Evolutionary conservation across 1,140 invertebrate species (phyloP), one percentile per base, ranked within the genome.

Genomic region (Drosophila littoralis): DNA sequence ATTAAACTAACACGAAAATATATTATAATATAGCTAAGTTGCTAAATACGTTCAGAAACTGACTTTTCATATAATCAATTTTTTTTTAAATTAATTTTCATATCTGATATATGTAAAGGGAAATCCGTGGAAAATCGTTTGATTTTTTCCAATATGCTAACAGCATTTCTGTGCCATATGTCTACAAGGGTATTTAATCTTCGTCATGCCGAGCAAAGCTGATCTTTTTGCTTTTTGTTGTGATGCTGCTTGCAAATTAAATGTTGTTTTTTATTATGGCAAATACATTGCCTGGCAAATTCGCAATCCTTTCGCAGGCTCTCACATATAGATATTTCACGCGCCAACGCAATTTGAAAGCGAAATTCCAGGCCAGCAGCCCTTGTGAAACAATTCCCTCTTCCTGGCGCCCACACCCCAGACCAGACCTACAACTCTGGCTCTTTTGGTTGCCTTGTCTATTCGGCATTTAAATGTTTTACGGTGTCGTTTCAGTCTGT

Each of bases 401-500:
- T 17, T 22, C 36, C 42, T 46, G 7, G 5, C 33, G 10, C 58
- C 7, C 28, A 1, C 12, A 15, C 10, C 13, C 22, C 42, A 42
- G 42, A 7, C 22, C 67, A 36, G 17, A n/a, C 54, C 13, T 38
- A 35, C 36, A 50, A 15, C 36, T 28, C 22, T 55, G 52, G 13
- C 32, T 9, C 52, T 33, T 45, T 64, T 32, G 38, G 28, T 43
- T 42, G 42, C 66, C 75, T 77, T 85, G 84, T 84, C 84, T 89
- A 89, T 89, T 89, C 57, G 84, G 77, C 84, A 89, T 88, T 89
- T 89, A 89, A 89, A 89, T 88, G 84, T 89, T 88, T 89, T 89
- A 86, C 84, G 84, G 73, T 88, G 84, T 89, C 83, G 77, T 80
- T 88, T 68, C 68, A 71, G n/a, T 73, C 59, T 52, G 40, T 51